Conservation (phyloP, 2,113 vertebrate genomes). For the Todiramphus saurophagus region DNA sequence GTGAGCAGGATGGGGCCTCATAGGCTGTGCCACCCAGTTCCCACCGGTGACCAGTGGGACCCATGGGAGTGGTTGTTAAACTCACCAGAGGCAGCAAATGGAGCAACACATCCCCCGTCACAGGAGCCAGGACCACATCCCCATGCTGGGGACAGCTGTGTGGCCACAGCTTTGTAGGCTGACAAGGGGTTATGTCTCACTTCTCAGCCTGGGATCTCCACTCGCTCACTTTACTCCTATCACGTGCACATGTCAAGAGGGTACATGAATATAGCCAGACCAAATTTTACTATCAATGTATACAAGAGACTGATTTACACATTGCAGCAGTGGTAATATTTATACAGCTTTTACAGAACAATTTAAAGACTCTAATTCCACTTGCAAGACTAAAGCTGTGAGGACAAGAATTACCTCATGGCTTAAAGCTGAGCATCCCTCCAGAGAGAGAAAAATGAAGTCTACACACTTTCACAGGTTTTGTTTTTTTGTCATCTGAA, state of each 20-base stretch:
- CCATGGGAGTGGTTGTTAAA: rapidly evolving
- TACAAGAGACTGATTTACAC: not conserved
- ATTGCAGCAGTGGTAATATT: not conserved
- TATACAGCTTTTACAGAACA: not conserved
- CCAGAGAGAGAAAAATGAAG: not conserved
- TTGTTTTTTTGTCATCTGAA: not conserved
- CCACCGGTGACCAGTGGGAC: not conserved
- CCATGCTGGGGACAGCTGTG: rapidly evolving
- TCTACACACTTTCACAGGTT: not conserved
- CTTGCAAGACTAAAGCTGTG: not conserved
- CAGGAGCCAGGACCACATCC: not conserved
- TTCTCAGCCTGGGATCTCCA: not conserved
- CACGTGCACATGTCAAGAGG: rapidly evolving
- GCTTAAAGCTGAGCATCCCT: not conserved
- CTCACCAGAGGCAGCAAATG: not conserved
- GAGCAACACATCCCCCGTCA: rapidly evolving
- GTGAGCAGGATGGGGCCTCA: rapidly evolving
- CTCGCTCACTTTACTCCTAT: not conserved
- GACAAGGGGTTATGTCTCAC: rapidly evolving
- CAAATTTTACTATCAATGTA: not conserved
- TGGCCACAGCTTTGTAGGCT: rapidly evolving
- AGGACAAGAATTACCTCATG: not conserved
- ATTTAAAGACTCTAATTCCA: not conserved
- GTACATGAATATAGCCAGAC: not conserved
- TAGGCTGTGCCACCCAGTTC: not conserved